phyloP scores from a whole-genome alignment of 2,888 invertebrate species.

The Acrobasis suavella region DNA sequence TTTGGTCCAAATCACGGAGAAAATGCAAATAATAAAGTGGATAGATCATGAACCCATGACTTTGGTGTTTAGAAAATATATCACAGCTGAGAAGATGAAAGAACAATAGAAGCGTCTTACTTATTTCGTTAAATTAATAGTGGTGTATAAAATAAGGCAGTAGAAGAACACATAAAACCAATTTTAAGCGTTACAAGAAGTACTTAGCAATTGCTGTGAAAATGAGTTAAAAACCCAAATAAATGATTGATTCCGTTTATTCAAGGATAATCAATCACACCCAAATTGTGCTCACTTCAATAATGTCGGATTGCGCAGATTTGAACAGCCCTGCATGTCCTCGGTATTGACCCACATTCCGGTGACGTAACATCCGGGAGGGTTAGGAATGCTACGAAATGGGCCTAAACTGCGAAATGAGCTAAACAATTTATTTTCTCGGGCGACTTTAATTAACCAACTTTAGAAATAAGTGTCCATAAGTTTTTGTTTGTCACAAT shows the following conservation, averaged over 20 bases:
- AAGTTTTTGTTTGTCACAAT: too few relatives aligned
- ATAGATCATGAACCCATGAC: too few relatives aligned
- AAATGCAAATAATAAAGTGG: too few relatives aligned
- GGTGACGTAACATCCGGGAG: constrained; percentile 24
- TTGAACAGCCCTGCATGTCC: constrained; percentile 21
- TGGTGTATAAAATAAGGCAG: too few relatives aligned
- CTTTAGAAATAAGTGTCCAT: too few relatives aligned
- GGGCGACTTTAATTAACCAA: constrained; percentile 16
- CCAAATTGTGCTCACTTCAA: constrained; percentile 23
- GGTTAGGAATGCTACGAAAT: constrained; percentile 19
- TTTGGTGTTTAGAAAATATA: too few relatives aligned
- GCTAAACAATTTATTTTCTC: constrained; percentile 13
- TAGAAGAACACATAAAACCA: too few relatives aligned
- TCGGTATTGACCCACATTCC: constrained; percentile 26
- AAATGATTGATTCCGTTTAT: constrained; percentile 24
- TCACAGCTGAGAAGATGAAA: not conserved
- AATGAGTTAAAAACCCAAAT: constrained; percentile 6
- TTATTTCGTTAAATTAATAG: too few relatives aligned
- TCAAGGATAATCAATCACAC: constrained; percentile 24
- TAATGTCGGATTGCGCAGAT: constrained; percentile 22
- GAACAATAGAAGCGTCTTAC: too few relatives aligned
- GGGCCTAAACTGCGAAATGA: constrained; percentile 16
- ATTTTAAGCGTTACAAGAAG: too few relatives aligned
- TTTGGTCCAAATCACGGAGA: too few relatives aligned
- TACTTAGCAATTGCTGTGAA: not conserved